Evolutionary conservation across 2,113 vertebrate species (phyloP), one percentile per base, ranked within the genome.

Genomic region (Plestiodon gilberti): DNA sequence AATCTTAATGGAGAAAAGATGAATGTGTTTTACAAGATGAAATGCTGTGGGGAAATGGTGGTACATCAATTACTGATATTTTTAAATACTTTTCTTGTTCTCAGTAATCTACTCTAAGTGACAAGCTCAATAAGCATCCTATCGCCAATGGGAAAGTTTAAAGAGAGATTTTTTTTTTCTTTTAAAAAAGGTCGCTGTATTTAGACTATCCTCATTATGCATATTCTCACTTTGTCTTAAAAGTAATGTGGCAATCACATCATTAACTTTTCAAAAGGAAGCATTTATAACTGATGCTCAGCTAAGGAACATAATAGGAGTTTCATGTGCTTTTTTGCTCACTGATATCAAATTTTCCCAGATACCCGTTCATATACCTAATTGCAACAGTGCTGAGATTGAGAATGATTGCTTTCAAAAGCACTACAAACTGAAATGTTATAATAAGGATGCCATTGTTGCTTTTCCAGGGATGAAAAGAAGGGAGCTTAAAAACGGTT

Each of bases 11-110:
- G 80, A 84, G 88, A 85, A 89, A 88, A 93, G 88, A 90, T 0
- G 80, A 78, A 82, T 82, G 83, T 82, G 33, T 86, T 82, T 85
- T 90, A 87, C 76, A 89, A 89, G 84, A 91, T 93, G 93, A 94
- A 91, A 91, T 43, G 86, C 90, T 93, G 87, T 84, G 78, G 90
- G 90, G 86, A 88, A 88, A 84, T 84, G 91, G 90, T 93, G 89
- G 91, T 90, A 88, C 65, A 94, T 93, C 92, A 95, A 84, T 94
- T 94, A 93, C 3, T 11, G 69, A 89, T 89, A 89, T 87, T 94
- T 93, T n/a, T 0, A 93, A 90, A 85, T 57, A 87, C n/a, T n/a
- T n/a, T n/a, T n/a, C n/a, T n/a, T n/a, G n/a, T n/a, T n/a, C n/a
- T 73, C 88, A 88, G 76, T 84, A 89, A 92, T 94, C 91, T 90